phyloP scores from a whole-genome alignment of 1,140 invertebrate species.

The Heliothis virescens region DNA sequence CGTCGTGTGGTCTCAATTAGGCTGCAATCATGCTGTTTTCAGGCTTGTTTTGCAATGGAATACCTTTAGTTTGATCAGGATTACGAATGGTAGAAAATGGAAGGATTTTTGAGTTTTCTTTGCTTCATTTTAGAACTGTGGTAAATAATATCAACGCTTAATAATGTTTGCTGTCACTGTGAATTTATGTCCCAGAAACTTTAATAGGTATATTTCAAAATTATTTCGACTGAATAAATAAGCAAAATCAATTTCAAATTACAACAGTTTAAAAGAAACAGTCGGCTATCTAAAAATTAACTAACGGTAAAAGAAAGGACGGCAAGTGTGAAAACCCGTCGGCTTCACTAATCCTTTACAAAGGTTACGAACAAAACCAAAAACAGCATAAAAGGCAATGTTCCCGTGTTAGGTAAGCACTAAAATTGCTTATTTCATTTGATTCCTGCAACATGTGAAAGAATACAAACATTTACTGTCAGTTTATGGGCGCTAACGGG shows the following conservation, averaged over 20 bases:
- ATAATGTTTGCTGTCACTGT: no score
- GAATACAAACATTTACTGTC: not conserved
- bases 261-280: not conserved
- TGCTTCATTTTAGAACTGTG: no score
- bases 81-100: no score
- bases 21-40: no score
- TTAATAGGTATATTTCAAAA: no score
- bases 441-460: not conserved
- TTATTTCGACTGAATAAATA: no score
- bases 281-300: not conserved
- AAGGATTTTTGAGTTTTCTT: no score
- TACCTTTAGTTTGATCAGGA: no score
- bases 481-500: not conserved
- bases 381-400: not conserved
- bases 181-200: not conserved
- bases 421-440: constrained; percentile 22
- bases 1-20: constrained; percentile 10
- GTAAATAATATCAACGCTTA: not conserved
- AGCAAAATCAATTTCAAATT: no score
- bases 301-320: constrained; percentile 1
- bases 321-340: not conserved
- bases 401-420: not conserved
- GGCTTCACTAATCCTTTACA: not conserved
- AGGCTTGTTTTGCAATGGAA: no score
- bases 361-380: constrained; percentile 2